Evolutionary conservation across 2,888 invertebrate species (phyloP).

Genomic region (Morpho helenor): DNA sequence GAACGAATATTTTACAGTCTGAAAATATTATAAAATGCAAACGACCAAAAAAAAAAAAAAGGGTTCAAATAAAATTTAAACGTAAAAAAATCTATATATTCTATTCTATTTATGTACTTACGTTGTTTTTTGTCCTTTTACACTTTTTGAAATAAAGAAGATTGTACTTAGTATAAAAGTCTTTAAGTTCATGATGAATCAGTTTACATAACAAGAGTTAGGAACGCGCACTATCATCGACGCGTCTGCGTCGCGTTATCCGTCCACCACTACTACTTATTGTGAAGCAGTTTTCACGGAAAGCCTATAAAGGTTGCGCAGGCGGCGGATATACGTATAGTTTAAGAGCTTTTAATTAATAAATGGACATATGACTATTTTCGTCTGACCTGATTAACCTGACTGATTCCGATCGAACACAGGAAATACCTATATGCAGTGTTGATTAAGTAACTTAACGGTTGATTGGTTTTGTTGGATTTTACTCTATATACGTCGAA

Average conservation of each 20-base stretch:
- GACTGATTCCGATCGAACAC: no score
- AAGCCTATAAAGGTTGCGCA: conserved; percentile 50
- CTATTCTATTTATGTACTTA: conserved; percentile 29
- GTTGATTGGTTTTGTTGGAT: no score
- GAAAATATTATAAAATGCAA: no score
- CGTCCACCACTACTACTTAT: conserved; percentile 58
- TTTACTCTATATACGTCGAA: no score
- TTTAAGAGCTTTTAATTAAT: conserved; percentile 52
- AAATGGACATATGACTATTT: conserved; percentile 32
- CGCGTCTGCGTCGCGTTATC: conserved; percentile 59
- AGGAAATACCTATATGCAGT: no score
- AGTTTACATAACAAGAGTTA: conserved; percentile 47
- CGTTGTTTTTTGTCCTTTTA: conserved; percentile 52
- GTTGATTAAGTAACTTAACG: no score
- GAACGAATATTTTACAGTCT: no score
- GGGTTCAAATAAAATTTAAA: no score
- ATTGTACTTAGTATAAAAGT: conserved; percentile 44
- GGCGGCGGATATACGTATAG: conserved; percentile 35
- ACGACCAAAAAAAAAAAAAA: no score
- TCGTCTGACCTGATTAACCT: no score
- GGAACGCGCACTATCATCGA: conserved; percentile 28
- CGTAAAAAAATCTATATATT: no score
- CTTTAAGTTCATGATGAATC: conserved; percentile 54
- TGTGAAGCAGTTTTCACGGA: conserved; percentile 39
- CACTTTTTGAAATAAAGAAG: conserved; percentile 40